A percentile compares a stretch with the other conserved stretches of the same genome.
Conservation (phyloP, 23 tunicate species). For the Diplosoma virens region DNA sequence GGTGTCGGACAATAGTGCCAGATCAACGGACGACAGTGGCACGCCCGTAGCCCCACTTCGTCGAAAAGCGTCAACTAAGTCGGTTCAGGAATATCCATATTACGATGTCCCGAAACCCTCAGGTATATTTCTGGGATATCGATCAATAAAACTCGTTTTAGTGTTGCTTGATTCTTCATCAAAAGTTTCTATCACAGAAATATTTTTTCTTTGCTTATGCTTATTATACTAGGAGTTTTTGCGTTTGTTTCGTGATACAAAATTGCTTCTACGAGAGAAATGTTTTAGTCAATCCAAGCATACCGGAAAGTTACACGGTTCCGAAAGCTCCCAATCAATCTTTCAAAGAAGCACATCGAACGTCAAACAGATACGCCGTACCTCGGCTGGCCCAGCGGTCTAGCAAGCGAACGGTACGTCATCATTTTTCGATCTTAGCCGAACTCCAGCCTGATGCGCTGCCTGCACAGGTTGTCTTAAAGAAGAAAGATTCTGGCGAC, state of each 20-base stretch:
- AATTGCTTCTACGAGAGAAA: no score
- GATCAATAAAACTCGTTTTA: no score
- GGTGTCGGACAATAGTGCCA: neutral
- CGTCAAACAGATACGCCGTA: neutral
- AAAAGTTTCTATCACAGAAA: no score
- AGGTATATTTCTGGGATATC: neutral
- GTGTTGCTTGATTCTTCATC: no score
- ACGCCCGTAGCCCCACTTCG: conserved; percentile 55
- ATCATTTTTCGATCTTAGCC: no score
- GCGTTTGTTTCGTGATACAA: no score
- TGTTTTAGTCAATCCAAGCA: no score
- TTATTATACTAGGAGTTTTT: no score
- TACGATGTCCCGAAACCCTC: conserved; percentile 45
- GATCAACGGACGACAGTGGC: neutral
- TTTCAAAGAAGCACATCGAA: neutral
- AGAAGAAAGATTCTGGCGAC: conserved; percentile 70
- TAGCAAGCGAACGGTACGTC: neutral
- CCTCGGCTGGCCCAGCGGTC: neutral
- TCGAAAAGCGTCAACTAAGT: conserved; percentile 8
- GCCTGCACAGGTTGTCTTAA: conserved; percentile 73
- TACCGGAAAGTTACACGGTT: neutral
- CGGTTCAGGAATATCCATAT: neutral
- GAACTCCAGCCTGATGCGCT: no score
- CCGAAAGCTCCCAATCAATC: neutral
- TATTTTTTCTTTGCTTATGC: no score